phyloP scores from a whole-genome alignment of 2,113 vertebrate species.

The Formicarius rufipectus region DNA sequence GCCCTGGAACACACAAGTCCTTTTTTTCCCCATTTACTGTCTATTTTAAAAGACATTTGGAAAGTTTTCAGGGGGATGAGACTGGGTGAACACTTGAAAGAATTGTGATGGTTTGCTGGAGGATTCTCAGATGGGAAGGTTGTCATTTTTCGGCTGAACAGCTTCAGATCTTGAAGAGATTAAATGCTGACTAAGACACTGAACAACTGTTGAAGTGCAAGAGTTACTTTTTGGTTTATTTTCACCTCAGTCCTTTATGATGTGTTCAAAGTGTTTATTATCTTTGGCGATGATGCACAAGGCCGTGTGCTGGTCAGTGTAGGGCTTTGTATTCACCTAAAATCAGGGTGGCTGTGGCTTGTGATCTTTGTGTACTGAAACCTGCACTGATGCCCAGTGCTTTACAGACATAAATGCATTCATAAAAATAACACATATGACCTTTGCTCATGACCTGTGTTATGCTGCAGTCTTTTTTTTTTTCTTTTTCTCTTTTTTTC shows the following conservation, averaged over 20 bases:
- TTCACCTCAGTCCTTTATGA: neutral
- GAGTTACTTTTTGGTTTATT: neutral
- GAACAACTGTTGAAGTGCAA: neutral
- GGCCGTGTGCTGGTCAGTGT: neutral
- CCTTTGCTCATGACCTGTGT: neutral
- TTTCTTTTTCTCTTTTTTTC: neutral
- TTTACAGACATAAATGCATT: neutral
- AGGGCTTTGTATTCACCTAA: neutral
- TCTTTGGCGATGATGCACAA: neutral
- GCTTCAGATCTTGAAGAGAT: neutral
- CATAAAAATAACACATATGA: fast-evolving
- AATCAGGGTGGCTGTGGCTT: neutral
- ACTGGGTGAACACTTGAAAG: neutral
- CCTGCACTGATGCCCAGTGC: neutral
- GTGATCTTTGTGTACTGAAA: neutral
- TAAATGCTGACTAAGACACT: neutral
- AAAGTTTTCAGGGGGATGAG: neutral
- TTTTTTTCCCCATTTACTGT: neutral
- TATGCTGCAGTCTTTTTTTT: neutral
- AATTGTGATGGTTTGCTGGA: neutral
- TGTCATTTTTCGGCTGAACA: neutral
- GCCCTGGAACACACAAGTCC: neutral
- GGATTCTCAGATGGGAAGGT: neutral
- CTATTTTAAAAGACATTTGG: neutral
- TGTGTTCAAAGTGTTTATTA: neutral